Evolutionary conservation across 2,888 invertebrate genomes (phyloP), one percentile per base, ranked within the genome.

Genomic region (Leistus spinibarbis): DNA sequence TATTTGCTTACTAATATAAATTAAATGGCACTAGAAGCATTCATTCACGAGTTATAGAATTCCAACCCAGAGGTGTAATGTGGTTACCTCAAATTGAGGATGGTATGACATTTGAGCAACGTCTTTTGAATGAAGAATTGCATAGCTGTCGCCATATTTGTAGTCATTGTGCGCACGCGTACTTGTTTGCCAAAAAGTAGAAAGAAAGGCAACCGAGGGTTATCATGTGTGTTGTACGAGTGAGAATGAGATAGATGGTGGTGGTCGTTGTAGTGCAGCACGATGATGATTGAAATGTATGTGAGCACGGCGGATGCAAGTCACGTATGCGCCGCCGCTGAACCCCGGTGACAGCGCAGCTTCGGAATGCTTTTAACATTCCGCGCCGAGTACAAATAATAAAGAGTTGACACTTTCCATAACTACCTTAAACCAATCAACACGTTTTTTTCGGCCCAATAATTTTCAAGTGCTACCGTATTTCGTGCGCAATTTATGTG

Each of bases 351-450:
- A 79, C 82, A 81, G 24, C 20, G 81, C 80, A 81, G 82, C 80
- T 76, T 73, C 78, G 80, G 84, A 84, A 85, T 84, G 84, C 83
- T 82, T 83, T 85, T 82, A 84, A 82, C 82, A 84, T 83, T 83
- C 84, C 83, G 81, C 81, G 79, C 79, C 78, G 71, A 82, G 80
- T 80, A 81, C 83, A 84, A 83, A 84, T 84, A 83, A 83, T 83
- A 82, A 82, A 82, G 82, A 80, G 80, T 82, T 83, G 82, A 83
- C 83, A 83, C 84, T 83, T 81, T 83, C 81, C 81, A 81, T 82
- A 83, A 81, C 80, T 80, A 79, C 81, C 60, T 79, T 77, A 77
- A 78, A 68, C 81, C 81, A 80, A 81, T 81, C 81, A 81, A 79
- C 80, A 77, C 77, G 76, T 76, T 78, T 78, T 72, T 64, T 64